Evolutionary conservation across 2,797 vertebrate genomes (phyloP).

Genomic region (Chelmon rostratus): DNA sequence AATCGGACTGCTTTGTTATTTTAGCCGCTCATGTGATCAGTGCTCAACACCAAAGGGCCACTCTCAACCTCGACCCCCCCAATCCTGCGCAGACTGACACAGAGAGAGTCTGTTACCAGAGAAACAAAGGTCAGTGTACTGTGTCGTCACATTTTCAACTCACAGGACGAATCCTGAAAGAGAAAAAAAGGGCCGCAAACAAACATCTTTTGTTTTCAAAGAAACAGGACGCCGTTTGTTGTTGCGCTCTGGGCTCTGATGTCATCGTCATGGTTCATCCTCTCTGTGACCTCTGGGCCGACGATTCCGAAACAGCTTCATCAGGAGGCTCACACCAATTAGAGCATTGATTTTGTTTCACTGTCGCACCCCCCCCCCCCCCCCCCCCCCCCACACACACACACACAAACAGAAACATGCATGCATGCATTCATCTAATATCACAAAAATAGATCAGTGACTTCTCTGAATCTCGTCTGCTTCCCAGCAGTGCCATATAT

Average conservation of each 20-base stretch:
- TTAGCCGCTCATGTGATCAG: slow-evolving; percentile 79
- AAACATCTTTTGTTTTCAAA: slow-evolving; percentile 77
- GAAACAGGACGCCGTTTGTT: slow-evolving; percentile 78
- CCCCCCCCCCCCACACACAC: not conserved
- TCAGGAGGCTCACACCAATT: slow-evolving; percentile 48
- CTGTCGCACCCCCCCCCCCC: slow-evolving; percentile 11
- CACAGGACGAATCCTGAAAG: slow-evolving; percentile 72
- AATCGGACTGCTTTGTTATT: slow-evolving; percentile 77
- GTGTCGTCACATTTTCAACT: slow-evolving; percentile 80
- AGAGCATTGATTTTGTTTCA: slow-evolving; percentile 34
- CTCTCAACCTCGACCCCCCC: slow-evolving; percentile 24
- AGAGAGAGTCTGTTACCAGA: slow-evolving; percentile 79
- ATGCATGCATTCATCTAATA: slow-evolving; percentile 44
- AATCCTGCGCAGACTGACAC: slow-evolving; percentile 56
- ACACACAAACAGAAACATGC: slow-evolving; percentile 48
- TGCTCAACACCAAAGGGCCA: slow-evolving; percentile 68
- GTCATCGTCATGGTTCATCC: slow-evolving; percentile 76
- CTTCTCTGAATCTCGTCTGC: slow-evolving; percentile 31
- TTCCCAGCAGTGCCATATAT: slow-evolving; percentile 28
- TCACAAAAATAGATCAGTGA: slow-evolving; percentile 64
- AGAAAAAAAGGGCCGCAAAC: slow-evolving; percentile 60
- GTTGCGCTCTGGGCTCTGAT: slow-evolving; percentile 69
- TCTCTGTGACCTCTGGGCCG: slow-evolving; percentile 61
- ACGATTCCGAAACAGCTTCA: slow-evolving; percentile 48
- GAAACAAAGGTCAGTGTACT: slow-evolving; percentile 81